Percentiles rank a stretch among this genome's conserved stretches.
Evolutionary conservation across 2,113 vertebrate genomes (phyloP).

Genomic region (Pelodiscus sinensis): DNA sequence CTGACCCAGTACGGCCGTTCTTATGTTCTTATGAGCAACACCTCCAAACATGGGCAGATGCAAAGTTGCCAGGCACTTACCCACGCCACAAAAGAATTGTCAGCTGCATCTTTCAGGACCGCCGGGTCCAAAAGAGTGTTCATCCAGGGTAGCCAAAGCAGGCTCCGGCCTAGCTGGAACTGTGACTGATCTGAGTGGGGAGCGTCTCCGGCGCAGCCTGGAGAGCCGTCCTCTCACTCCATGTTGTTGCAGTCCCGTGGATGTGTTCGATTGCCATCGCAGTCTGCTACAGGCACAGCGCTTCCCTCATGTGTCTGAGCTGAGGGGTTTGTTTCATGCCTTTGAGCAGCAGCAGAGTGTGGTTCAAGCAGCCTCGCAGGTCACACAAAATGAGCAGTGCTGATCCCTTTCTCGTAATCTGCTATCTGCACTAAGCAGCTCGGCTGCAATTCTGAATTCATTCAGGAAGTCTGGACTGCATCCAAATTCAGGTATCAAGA

Average conservation of each 20-base stretch:
- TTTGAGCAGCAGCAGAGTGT: background rate
- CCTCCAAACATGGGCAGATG: background rate
- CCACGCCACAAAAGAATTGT: background rate
- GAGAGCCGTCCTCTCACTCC: background rate
- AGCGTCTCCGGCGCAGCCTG: background rate
- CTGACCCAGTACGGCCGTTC: too few relatives aligned
- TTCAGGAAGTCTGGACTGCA: background rate
- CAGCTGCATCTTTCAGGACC: background rate
- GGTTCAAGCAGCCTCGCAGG: background rate
- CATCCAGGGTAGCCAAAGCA: background rate
- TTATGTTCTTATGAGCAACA: too few relatives aligned
- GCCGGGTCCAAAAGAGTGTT: background rate
- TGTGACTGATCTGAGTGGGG: background rate
- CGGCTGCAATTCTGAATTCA: background rate
- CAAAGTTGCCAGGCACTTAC: background rate
- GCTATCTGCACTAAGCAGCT: background rate
- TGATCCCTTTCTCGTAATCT: background rate
- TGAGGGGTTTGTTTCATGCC: background rate
- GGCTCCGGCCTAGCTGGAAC: background rate
- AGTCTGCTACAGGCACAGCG: background rate
- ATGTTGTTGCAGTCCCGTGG: background rate
- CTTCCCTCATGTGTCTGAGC: background rate
- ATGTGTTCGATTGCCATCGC: background rate
- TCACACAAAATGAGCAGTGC: background rate
- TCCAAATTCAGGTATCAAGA: background rate